Base-by-base conservation (phyloP, 2,888 invertebrate genomes). In the Drosophila atroscutellata region DNA sequence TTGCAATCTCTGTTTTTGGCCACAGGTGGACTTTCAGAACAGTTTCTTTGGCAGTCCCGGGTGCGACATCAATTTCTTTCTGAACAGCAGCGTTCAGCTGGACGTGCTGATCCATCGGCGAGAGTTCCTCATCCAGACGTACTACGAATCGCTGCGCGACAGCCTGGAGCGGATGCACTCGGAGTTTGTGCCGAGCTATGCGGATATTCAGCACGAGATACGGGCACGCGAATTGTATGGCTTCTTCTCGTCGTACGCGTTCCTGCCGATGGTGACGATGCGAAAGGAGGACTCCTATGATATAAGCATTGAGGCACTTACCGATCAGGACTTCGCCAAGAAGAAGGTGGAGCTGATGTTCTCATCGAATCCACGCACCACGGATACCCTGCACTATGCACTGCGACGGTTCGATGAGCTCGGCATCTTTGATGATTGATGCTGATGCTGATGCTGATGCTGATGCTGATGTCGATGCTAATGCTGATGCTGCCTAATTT, bases 31-130 rank as follows among this genome's bases (percentile, higher is more conserved):
- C 75, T 92, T 92, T 60, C 92, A 92, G 74, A 92, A 91, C 62
- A 92, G 92, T 57, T 92, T 91, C 81, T 92, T 89, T 49, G 92
- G 92, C 52, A 93, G 92, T 75, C 93, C 93, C 8, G 93, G 93
- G 3, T 91, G 93, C 69, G 93, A 93, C 65, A 89, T 93, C 2
- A 93, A 93, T 60, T 93, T 93, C 86, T 93, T 93, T 71, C 85
- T 93, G 26, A 92, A 91, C 65, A 93, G 92, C 67, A 93, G 93
- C 75, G 89, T 91, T 18, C 91, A 92, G 70, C 77, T 92, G 47
- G 90, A 92, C 56, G 91, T 92, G 13, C 82, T 93, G 6, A 86
- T 85, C 24, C 78, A 90, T 52, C 85, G 90, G 15, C 91, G 93
- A 2, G 86, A 92, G 34, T 89, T 84, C 37, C 83, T 93, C 11